These are phyloP conservation scores for Salvator merianae DNA, from an alignment of 2,113 vertebrate genomes.

Conservation along the genomic window DNA sequence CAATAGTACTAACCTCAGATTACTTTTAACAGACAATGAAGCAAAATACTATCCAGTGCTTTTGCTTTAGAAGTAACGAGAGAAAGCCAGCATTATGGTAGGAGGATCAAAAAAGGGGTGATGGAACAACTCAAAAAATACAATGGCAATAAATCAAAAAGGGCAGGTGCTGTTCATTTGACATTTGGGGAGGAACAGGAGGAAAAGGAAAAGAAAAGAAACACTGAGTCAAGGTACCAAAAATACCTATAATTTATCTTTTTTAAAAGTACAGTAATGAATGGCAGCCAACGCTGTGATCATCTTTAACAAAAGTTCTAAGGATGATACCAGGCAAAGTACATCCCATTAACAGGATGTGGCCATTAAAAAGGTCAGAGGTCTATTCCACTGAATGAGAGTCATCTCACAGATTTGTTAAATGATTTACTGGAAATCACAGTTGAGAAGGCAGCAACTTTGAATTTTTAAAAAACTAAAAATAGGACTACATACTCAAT, in stretches of 20 bases:
- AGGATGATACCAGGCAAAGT: not conserved
- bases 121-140: slow-evolving; percentile 54
- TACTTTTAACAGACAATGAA: slow-evolving; percentile 29
- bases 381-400: not conserved
- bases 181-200: not conserved
- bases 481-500: not conserved
- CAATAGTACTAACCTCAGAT: not conserved
- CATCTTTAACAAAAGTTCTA: slow-evolving; percentile 19
- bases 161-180: slow-evolving; percentile 11
- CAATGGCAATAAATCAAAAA: slow-evolving; percentile 52
- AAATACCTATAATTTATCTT: slow-evolving; percentile 19
- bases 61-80: slow-evolving; percentile 50
- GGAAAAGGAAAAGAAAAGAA: not conserved
- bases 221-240: slow-evolving; percentile 1
- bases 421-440: not conserved
- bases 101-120: slow-evolving; percentile 49
- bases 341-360: not conserved
- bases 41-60: slow-evolving; percentile 34
- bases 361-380: not conserved
- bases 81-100: slow-evolving; percentile 42
- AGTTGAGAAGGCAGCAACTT: not conserved
- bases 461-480: not conserved
- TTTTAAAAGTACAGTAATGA: slow-evolving; percentile 32
- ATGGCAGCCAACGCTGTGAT: not conserved
- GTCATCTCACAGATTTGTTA: not conserved